Evolutionary conservation across 2,888 invertebrate genomes (phyloP), one percentile per base, ranked within the genome.

Genomic region (Graphium colonna): DNA sequence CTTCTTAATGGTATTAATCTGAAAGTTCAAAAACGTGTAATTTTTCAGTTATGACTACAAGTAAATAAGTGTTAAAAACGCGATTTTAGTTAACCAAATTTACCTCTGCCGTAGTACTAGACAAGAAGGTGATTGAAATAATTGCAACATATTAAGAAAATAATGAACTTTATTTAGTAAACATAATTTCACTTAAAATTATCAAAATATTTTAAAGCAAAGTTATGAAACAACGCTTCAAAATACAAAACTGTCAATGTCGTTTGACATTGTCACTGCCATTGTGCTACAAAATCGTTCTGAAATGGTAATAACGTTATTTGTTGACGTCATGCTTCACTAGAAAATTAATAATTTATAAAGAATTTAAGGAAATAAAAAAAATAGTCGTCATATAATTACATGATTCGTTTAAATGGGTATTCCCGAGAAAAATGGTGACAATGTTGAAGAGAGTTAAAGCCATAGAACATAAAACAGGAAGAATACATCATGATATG

Each of bases 81-180:
- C 5, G 21, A 21, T 21, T 21, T 36, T 3, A 60, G 60, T 64
- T 58, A 60, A 21, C 40, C 53, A 56, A 21, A 48, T 60, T 73
- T 73, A 87, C 88, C 83, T 82, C 60, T 83, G 87, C 52, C 82
- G 71, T 50, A 79, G 52, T 41, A 75, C 57, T 47, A 75, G 72
- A 60, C 78, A 81, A 15, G 83, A 77, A 16, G 78, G 74, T 48
- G 65, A 65, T 66, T 84, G 80, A 45, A 88, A 49, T 69, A 88
- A 73, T 47, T 86, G 86, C 82, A 82, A 87, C 89, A 89, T 89
- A 67, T 68, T 79, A 52, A 40, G 55, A 16, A 38, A 57, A 51
- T 7, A 53, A 38, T 26, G 59, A 46, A 42, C n/a, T 3, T 44
- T 36, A 44, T 53, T 52, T 62, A 65, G 62, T 64, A 58, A 50